These are phyloP conservation scores for Neosilurus hyrtlii DNA, from an alignment of 2,797 vertebrate genomes.

Conservation along the genomic window DNA sequence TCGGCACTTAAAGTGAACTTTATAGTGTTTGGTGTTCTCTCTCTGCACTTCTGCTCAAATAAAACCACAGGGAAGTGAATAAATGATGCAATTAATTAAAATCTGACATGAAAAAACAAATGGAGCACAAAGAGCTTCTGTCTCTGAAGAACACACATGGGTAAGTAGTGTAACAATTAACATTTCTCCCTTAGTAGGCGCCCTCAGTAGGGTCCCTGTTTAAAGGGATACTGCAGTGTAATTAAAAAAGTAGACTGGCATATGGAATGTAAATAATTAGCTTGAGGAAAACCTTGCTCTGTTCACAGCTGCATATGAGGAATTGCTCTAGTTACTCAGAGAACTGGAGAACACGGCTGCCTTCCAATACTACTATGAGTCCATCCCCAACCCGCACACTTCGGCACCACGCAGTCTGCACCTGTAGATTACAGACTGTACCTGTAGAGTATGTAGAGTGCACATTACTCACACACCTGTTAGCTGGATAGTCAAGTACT, in stretches of 20 bases:
- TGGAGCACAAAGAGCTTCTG: constrained; percentile 53
- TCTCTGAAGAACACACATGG: constrained; percentile 59
- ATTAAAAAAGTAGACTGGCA: constrained; percentile 60
- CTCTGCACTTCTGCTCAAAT: constrained; percentile 40
- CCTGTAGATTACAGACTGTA: neutral
- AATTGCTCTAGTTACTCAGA: constrained; percentile 8
- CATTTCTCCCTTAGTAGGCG: constrained; percentile 18
- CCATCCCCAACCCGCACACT: neutral
- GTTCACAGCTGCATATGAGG: neutral
- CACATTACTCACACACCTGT: neutral
- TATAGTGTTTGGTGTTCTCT: neutral
- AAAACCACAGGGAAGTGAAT: constrained; percentile 40
- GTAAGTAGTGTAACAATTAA: constrained; percentile 65
- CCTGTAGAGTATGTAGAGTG: neutral
- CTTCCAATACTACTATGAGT: neutral
- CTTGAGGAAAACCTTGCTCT: neutral
- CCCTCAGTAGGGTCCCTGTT: constrained; percentile 59
- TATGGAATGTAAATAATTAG: constrained; percentile 56
- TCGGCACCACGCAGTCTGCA: neutral
- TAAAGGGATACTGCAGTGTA: constrained; percentile 60
- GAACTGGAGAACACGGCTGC: neutral
- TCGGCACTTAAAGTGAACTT: neutral
- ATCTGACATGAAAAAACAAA: constrained; percentile 62
- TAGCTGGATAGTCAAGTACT: neutral
- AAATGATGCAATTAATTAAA: constrained; percentile 54